phyloP scores from a whole-genome alignment of 2,797 vertebrate genomes.

The Halcyon smyrnensis region DNA sequence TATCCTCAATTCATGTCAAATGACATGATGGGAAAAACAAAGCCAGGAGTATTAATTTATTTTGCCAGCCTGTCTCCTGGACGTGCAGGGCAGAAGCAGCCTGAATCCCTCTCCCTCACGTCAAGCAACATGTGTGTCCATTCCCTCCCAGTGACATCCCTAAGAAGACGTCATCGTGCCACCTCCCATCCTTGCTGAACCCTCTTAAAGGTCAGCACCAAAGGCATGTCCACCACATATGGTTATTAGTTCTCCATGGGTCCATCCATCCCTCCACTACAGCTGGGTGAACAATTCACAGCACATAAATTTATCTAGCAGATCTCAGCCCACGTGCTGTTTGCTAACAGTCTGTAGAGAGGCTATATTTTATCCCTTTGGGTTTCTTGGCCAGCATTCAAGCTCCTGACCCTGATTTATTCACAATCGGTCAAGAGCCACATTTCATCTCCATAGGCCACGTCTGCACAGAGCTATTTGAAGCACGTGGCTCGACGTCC shows the following conservation, averaged over 20 bases:
- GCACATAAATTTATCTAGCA: slow-evolving; percentile 71
- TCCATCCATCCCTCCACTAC: slow-evolving; percentile 35
- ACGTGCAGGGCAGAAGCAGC: not conserved
- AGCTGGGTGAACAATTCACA: slow-evolving; percentile 72
- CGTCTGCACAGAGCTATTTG: not conserved
- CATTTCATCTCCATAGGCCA: slow-evolving; percentile 45
- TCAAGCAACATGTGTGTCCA: not conserved
- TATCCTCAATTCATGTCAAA: not conserved
- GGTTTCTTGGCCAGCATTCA: slow-evolving; percentile 68
- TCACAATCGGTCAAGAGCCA: slow-evolving; percentile 62
- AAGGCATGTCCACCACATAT: slow-evolving; percentile 68
- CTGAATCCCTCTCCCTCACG: not conserved
- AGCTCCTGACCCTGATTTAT: slow-evolving; percentile 69
- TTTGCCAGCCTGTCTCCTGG: not conserved
- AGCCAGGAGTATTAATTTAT: not conserved
- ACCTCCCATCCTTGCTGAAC: slow-evolving; percentile 22
- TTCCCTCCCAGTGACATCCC: not conserved
- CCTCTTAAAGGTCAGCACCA: slow-evolving; percentile 47
- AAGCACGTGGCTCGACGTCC: not conserved
- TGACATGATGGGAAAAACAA: not conserved
- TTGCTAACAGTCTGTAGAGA: slow-evolving; percentile 66
- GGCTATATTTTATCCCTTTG: slow-evolving; percentile 70
- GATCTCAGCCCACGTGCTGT: slow-evolving; percentile 70
- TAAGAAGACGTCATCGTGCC: not conserved
- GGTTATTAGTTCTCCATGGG: slow-evolving; percentile 45